Conservation (phyloP, 2,888 invertebrate species). For the Parnassius smintheus region DNA sequence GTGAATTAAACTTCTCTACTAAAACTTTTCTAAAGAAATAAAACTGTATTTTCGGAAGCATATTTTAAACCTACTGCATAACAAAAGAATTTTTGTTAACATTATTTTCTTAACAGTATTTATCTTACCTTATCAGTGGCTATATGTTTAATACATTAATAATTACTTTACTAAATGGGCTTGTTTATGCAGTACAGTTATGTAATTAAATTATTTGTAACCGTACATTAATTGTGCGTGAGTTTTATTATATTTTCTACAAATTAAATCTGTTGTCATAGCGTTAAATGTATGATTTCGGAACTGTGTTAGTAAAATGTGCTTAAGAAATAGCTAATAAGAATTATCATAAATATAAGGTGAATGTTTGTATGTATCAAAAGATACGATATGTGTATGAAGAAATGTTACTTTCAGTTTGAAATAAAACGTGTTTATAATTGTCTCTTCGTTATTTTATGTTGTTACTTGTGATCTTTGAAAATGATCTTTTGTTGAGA, state of each 20-base stretch:
- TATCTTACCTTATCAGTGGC: background rate
- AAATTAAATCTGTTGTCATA: background rate
- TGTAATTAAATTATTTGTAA: no score
- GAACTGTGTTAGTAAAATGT: background rate
- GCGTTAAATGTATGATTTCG: no score
- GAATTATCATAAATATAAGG: constrained; percentile 39
- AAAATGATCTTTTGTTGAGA: no score
- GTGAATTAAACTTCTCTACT: background rate
- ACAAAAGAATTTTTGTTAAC: constrained; percentile 10
- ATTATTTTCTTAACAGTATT: constrained; percentile 11
- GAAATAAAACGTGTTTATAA: constrained; percentile 65
- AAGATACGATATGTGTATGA: constrained; percentile 65
- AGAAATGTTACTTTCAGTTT: constrained; percentile 66
- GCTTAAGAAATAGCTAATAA: constrained; percentile 11
- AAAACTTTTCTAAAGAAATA: constrained; percentile 13
- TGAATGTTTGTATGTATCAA: constrained; percentile 63
- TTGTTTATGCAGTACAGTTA: no score
- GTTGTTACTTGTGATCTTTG: no score
- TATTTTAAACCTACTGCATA: constrained; percentile 14
- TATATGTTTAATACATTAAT: background rate
- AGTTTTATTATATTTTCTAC: background rate
- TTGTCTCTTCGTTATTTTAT: constrained; percentile 21
- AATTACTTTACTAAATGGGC: background rate
- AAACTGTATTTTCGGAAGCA: constrained; percentile 25
- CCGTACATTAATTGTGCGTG: background rate